phyloP scores from a whole-genome alignment of 2,113 vertebrate genomes.

The Heterochromis multidens region DNA sequence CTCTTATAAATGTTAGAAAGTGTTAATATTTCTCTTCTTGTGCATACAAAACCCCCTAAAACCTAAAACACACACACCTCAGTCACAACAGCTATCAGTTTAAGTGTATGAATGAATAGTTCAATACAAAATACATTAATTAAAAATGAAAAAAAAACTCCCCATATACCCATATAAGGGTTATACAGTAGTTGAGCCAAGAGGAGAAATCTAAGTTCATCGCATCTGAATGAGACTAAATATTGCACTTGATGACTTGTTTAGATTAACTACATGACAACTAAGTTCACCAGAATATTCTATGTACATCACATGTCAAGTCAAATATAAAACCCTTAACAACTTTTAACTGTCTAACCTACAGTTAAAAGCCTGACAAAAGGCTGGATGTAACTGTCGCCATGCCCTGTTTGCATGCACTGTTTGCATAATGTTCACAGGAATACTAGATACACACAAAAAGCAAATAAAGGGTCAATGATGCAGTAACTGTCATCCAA shows the following conservation, averaged over 20 bases:
- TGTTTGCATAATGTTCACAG: constrained; percentile 28
- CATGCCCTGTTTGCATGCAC: constrained; percentile 21
- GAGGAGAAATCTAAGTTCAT: not conserved
- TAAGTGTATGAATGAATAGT: fast-evolving
- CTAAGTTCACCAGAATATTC: not conserved
- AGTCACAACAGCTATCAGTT: not conserved
- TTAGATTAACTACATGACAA: not conserved
- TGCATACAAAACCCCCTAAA: too few relatives aligned
- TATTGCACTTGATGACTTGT: not conserved
- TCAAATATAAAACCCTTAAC: not conserved
- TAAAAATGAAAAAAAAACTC: not conserved
- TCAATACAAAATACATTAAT: not conserved
- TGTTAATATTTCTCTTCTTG: not conserved
- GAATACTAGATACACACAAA: not conserved
- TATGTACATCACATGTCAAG: not conserved
- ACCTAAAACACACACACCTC: not conserved
- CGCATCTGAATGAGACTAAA: not conserved
- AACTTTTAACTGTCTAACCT: not conserved
- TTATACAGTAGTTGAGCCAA: not conserved
- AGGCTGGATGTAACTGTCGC: constrained; percentile 10
- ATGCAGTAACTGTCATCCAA: not conserved
- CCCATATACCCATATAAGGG: not conserved
- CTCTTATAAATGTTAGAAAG: too few relatives aligned
- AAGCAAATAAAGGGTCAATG: not conserved
- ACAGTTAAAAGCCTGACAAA: not conserved